Conservation (phyloP, 2,888 invertebrate genomes). For the Cinara cedri region DNA sequence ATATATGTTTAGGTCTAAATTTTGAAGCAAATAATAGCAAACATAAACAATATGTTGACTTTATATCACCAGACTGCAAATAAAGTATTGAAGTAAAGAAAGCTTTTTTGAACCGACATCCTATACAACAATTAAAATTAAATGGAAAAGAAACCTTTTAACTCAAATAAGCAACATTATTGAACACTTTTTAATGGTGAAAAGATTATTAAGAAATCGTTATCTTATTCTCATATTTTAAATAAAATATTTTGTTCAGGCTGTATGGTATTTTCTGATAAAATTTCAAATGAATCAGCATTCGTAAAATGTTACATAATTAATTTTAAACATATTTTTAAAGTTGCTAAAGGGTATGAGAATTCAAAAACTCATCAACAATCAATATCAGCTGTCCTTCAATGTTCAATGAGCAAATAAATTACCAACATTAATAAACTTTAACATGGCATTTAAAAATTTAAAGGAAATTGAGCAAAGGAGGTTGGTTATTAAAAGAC, state of each 20-base stretch:
- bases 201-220: neutral
- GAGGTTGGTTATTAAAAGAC: slow-evolving; percentile 10
- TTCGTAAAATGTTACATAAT: neutral
- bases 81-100: slow-evolving; percentile 5
- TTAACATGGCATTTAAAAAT: neutral
- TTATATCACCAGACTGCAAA: neutral
- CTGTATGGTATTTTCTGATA: slow-evolving; percentile 9
- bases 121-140: neutral
- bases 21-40: neutral
- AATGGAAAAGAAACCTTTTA: slow-evolving; percentile 11
- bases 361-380: slow-evolving; percentile 5
- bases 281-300: neutral
- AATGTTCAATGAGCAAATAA: neutral
- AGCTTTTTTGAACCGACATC: slow-evolving; percentile 5
- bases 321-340: slow-evolving; percentile 1
- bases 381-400: slow-evolving; percentile 4
- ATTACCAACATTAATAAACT: slow-evolving; percentile 11
- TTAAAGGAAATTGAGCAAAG: slow-evolving; percentile 20
- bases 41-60: neutral
- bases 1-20: neutral
- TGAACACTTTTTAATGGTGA: neutral
- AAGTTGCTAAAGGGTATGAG: slow-evolving; percentile 3
- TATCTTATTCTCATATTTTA: slow-evolving; percentile 6
- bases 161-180: neutral
- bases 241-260: slow-evolving; percentile 12